Percentiles rank a stretch among this genome's conserved stretches.
Conservation (phyloP, 2,888 invertebrate species). For the Keiferia lycopersicella region DNA sequence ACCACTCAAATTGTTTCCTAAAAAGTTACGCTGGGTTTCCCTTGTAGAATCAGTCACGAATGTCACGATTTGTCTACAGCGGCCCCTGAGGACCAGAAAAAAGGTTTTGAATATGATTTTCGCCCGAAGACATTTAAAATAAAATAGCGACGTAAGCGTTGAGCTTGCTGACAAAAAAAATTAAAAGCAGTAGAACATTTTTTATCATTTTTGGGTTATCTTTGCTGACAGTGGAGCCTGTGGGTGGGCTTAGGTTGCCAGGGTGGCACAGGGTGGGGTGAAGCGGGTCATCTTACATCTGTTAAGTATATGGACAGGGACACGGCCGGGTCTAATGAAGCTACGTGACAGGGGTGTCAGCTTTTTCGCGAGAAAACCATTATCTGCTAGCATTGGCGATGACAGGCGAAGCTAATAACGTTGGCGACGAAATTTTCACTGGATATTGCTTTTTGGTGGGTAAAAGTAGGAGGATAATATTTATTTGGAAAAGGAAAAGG, state of each 20-base stretch:
- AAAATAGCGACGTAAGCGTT: not conserved
- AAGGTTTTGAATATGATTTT: not conserved
- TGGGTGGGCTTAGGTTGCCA: not conserved
- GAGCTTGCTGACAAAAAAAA: not conserved
- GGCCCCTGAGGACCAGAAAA: not conserved
- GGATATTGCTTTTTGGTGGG: constrained; percentile 32
- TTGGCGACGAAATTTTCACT: constrained; percentile 36
- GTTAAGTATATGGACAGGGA: constrained; percentile 34
- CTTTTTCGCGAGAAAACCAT: constrained; percentile 40
- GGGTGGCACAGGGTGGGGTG: not conserved
- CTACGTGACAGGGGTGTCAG: constrained; percentile 45
- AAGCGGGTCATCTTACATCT: constrained; percentile 30
- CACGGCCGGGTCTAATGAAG: constrained; percentile 45
- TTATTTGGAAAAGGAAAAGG: not conserved
- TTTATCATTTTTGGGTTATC: constrained; percentile 15
- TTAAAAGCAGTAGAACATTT: constrained; percentile 6
- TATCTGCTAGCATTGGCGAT: constrained; percentile 38
- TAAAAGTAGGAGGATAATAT: not conserved
- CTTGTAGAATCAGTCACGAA: constrained; percentile 1
- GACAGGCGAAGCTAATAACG: constrained; percentile 47
- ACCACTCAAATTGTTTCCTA: not conserved
- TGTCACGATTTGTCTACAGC: constrained; percentile 1
- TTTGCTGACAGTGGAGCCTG: constrained; percentile 5
- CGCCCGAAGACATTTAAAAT: not conserved
- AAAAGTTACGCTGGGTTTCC: not conserved